Evolutionary conservation across 2,797 vertebrate genomes (phyloP).

Genomic region (Halcyon leucocephala): DNA sequence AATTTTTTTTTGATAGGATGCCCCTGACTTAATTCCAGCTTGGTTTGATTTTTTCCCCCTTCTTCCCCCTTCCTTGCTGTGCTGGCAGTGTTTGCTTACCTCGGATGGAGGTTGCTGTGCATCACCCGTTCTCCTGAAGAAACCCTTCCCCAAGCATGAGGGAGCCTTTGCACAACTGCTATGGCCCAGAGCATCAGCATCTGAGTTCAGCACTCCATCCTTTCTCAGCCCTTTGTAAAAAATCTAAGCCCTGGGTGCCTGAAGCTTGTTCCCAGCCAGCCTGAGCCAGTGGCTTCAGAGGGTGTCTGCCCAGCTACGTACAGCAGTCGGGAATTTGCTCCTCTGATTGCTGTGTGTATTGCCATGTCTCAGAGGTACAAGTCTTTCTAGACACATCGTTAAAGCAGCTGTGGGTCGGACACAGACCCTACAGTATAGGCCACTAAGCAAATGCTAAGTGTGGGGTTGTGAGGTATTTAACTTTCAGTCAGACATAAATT

Average conservation of each 20-base stretch:
- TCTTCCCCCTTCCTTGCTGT: not conserved
- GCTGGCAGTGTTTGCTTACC: not conserved
- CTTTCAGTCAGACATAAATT: not conserved
- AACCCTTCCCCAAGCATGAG: not conserved
- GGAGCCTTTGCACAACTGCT: not conserved
- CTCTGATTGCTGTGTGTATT: not conserved
- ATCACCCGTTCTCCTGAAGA: not conserved
- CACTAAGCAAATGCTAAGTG: not conserved
- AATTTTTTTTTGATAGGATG: not conserved
- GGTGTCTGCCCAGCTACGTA: not conserved
- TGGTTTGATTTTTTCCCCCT: not conserved
- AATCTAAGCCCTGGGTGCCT: not conserved
- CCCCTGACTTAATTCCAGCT: not conserved
- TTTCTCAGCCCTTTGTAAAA: not conserved
- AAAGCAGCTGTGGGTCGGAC: not conserved
- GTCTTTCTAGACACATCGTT: not conserved
- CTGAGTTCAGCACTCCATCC: not conserved
- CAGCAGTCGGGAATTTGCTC: not conserved
- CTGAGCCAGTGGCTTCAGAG: not conserved
- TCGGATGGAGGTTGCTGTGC: not conserved
- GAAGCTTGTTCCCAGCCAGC: not conserved
- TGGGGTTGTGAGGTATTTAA: not conserved
- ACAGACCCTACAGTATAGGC: not conserved
- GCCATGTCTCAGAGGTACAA: rapidly evolving
- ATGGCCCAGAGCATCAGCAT: not conserved